Percentiles rank a stretch among this genome's conserved stretches.
Conservation (phyloP, 2,888 invertebrate species). For the Bugula neritina region DNA sequence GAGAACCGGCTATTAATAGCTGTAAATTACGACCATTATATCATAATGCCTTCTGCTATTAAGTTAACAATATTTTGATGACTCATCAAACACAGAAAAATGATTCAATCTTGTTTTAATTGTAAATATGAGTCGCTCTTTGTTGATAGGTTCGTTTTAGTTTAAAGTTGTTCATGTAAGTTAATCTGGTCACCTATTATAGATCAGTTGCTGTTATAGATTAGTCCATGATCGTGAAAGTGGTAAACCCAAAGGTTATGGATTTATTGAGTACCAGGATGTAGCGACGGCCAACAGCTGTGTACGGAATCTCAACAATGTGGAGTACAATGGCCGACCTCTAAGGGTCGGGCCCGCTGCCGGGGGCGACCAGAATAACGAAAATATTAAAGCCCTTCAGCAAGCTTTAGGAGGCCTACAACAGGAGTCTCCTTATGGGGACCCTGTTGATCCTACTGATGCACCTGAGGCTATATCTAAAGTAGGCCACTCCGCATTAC, state of each 20-base stretch:
- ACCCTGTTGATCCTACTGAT: slow-evolving; percentile 79
- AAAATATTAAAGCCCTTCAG: slow-evolving; percentile 48
- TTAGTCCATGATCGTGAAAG: slow-evolving; percentile 96
- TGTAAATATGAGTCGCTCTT: too few relatives aligned
- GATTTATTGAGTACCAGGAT: slow-evolving; percentile 97
- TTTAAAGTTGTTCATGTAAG: too few relatives aligned
- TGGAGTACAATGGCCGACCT: slow-evolving; percentile 92
- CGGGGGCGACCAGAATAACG: slow-evolving; percentile 45
- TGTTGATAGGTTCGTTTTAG: too few relatives aligned
- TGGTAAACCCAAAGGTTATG: slow-evolving; percentile 99
- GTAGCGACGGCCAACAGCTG: slow-evolving; percentile 95
- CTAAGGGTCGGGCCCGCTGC: slow-evolving; percentile 92
- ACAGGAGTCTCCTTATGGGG: slow-evolving; percentile 78
- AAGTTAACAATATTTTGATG: too few relatives aligned
- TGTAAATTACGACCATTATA: too few relatives aligned
- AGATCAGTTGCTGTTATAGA: too few relatives aligned
- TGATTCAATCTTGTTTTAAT: too few relatives aligned
- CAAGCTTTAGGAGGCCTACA: slow-evolving; percentile 46
- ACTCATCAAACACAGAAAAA: too few relatives aligned
- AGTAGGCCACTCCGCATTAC: too few relatives aligned
- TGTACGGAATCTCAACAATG: slow-evolving; percentile 93
- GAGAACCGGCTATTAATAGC: too few relatives aligned
- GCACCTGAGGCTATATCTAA: slow-evolving; percentile 75
- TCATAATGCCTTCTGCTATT: too few relatives aligned
- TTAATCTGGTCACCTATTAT: too few relatives aligned